Base-by-base conservation (phyloP, 2,797 vertebrate species). In the Thaleichthys pacificus region DNA sequence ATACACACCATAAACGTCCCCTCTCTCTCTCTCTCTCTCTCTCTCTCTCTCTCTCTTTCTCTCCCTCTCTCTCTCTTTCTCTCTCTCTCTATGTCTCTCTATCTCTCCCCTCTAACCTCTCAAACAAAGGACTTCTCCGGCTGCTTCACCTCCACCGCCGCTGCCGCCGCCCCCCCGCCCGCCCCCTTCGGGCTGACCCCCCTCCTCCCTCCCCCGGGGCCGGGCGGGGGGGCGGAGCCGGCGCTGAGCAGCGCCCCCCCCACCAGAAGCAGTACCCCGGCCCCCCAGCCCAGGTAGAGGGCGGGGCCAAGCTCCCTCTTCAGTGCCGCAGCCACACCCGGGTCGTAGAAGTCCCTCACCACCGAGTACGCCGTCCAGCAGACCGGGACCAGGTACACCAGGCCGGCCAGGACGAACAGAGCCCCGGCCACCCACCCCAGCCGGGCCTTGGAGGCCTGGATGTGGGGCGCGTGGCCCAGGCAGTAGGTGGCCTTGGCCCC, bases 401-500 rank as follows among this genome's bases (percentile, higher is more conserved):
- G 71, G 6, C 90, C 90, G 0, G 91, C 87, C 26, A 86, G 68
- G 0, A 88, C 61, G 66, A 91, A 92, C 51, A 92, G 73, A 11
- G 70, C 38, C 21, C 87, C 91, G 0, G 88, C 82, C 6, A 84
- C 54, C 74, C 83, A 79, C 0, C 71, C 85, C 75, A 93, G 79
- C 17, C 87, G 81, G 56, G 88, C 75, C 71, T 93, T 93, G 74
- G 81, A 12, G 11, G 68, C 79, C 57, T 84, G 89, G 11, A 42
- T 42, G 38, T 42, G 38, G 11, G 64, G 82, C 87, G 0, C 64
- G 0, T 86, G 80, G 0, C 84, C 91, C 74, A 93, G 84, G 83
- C 93, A 93, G 79, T 87, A 90, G 0, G 93, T 93, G 30, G 92
- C 91, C 77, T 93, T 93, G 47, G 90, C 89, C 63, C 93, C 93